A percentile compares a stretch with the other conserved stretches of the same genome.
Evolutionary conservation across 2,113 vertebrate species (phyloP).

Genomic region (Corapipo altera): DNA sequence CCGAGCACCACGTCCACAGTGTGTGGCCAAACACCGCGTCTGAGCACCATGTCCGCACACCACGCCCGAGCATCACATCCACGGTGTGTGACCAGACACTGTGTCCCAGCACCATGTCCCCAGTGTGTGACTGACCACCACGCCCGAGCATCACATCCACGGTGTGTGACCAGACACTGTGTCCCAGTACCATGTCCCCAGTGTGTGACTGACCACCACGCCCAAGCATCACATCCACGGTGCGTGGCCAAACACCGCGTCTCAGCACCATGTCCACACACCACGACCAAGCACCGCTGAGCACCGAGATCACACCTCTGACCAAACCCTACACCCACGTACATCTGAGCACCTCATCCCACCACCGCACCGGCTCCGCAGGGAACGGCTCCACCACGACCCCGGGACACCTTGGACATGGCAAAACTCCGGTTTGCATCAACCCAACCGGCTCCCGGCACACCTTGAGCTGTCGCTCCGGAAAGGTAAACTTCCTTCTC

Average conservation of each 20-base stretch:
- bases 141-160: fast-evolving
- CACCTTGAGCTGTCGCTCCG: slow-evolving; percentile 13
- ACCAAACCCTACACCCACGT: fast-evolving
- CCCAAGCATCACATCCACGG: fast-evolving
- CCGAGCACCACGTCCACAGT: not conserved
- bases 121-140: not conserved
- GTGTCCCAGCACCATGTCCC: not conserved
- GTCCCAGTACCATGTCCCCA: not conserved
- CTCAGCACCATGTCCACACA: not conserved
- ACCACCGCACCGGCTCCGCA: fast-evolving
- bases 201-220: not conserved
- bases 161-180: not conserved
- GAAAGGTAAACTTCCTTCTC: slow-evolving; percentile 45
- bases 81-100: fast-evolving
- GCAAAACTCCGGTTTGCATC: slow-evolving; percentile 9
- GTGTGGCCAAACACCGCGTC: not conserved
- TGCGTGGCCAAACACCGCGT: fast-evolving
- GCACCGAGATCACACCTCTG: not conserved
- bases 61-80: fast-evolving
- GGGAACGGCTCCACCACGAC: not conserved
- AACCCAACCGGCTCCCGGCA: slow-evolving; percentile 15
- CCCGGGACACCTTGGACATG: not conserved
- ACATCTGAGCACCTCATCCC: not conserved
- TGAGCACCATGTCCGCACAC: not conserved
- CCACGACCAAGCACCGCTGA: not conserved